Percentiles rank a stretch among this genome's conserved stretches.
Conservation (phyloP, 2,888 invertebrate species). For the Choreutis nemorana region DNA sequence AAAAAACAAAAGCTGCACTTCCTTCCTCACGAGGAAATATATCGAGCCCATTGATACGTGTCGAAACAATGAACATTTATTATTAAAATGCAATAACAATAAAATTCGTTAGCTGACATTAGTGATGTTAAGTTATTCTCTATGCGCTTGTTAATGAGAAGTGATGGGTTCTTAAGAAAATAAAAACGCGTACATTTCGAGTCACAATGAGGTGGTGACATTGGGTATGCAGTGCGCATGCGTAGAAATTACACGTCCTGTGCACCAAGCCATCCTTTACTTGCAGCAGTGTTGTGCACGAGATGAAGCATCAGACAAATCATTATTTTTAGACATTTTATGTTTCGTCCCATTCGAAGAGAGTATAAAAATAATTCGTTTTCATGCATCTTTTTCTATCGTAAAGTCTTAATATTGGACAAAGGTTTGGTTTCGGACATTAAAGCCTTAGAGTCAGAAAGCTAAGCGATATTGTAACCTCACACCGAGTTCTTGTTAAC, state of each 20-base stretch:
- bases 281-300: too few relatives aligned
- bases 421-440: too few relatives aligned
- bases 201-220: conserved; percentile 33
- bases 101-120: conserved; percentile 65
- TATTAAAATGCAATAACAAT: conserved; percentile 67
- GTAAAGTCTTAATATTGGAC: too few relatives aligned
- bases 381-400: too few relatives aligned
- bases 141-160: conserved; percentile 66
- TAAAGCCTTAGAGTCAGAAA: too few relatives aligned
- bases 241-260: conserved; percentile 53
- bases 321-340: too few relatives aligned
- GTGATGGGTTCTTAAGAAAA: conserved; percentile 65
- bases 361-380: too few relatives aligned
- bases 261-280: conserved; percentile 50
- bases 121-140: conserved; percentile 62
- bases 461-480: too few relatives aligned
- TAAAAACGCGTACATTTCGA: conserved; percentile 48
- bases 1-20: conserved; percentile 34
- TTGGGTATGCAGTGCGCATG: conserved; percentile 51
- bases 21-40: conserved; percentile 54
- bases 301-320: too few relatives aligned
- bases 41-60: conserved; percentile 34
- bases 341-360: too few relatives aligned
- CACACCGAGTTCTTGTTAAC: too few relatives aligned
- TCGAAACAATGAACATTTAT: conserved; percentile 56